phyloP scores from a whole-genome alignment of 2,888 invertebrate genomes.

The Serripes groenlandicus region DNA sequence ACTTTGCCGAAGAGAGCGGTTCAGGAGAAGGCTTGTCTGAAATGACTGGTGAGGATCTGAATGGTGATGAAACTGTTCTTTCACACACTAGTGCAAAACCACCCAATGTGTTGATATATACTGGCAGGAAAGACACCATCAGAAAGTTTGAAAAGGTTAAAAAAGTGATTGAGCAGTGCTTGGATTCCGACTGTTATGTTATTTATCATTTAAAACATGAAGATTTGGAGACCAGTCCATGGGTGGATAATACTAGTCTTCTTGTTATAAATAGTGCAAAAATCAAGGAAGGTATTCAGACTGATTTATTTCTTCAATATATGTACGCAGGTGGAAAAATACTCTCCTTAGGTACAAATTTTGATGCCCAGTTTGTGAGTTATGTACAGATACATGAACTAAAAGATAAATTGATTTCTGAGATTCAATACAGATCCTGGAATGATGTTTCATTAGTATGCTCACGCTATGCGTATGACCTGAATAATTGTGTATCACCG shows the following conservation, averaged over 20 bases:
- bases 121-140: constrained; percentile 81
- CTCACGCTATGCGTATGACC: constrained; percentile 72
- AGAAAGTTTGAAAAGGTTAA: constrained; percentile 79
- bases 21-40: constrained; percentile 70
- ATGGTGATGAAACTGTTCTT: constrained; percentile 26
- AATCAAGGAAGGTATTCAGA: constrained; percentile 75
- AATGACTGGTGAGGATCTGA: constrained; percentile 46
- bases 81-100: constrained; percentile 75
- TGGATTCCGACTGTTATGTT: constrained; percentile 81
- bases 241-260: constrained; percentile 82
- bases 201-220: constrained; percentile 84
- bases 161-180: constrained; percentile 74
- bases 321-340: constrained; percentile 77
- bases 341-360: constrained; percentile 73
- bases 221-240: constrained; percentile 78
- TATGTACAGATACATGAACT: constrained; percentile 50
- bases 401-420: constrained; percentile 65
- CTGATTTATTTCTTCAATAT: constrained; percentile 75
- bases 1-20: constrained; percentile 56
- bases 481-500: constrained; percentile 8
- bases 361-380: constrained; percentile 70
- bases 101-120: constrained; percentile 85
- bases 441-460: constrained; percentile 72
- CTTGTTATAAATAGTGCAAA: constrained; percentile 80
- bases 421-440: constrained; percentile 71